A percentile compares a stretch with the other conserved stretches of the same genome.
These are phyloP conservation scores for Trachelus troglodyta DNA, from an alignment of 2,888 invertebrate genomes.

Conservation along the genomic window DNA sequence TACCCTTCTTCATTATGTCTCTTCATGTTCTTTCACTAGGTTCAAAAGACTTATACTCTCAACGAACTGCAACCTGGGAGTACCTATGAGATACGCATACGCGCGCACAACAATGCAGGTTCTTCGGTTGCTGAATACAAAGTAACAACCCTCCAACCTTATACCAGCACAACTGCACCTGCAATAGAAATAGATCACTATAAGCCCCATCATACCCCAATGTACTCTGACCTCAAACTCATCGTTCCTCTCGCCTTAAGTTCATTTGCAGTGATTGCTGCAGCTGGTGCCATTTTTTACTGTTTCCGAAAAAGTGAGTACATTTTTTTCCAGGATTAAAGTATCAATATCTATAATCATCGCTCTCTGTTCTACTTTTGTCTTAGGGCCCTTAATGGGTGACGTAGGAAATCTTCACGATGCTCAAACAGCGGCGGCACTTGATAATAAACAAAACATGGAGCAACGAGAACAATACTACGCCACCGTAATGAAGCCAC, in stretches of 20 bases:
- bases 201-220: constrained; percentile 60
- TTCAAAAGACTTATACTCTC: constrained; percentile 83
- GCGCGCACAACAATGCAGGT: constrained; percentile 88
- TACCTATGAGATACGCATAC: constrained; percentile 67
- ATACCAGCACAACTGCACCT: constrained; percentile 72
- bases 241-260: constrained; percentile 61
- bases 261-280: constrained; percentile 61
- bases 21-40: constrained; percentile 34
- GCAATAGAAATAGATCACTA: constrained; percentile 60
- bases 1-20: not conserved
- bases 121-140: constrained; percentile 85
- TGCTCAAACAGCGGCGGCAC: constrained; percentile 62
- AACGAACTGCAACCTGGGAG: constrained; percentile 79
- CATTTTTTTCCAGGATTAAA: constrained; percentile 24
- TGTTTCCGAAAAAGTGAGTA: constrained; percentile 63
- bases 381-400: constrained; percentile 72
- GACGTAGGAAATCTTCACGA: constrained; percentile 63
- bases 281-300: constrained; percentile 63
- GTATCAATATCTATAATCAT: constrained; percentile 69
- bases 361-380: constrained; percentile 24
- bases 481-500: constrained; percentile 62
- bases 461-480: constrained; percentile 64
- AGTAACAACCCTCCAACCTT: constrained; percentile 83
- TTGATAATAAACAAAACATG: constrained; percentile 66
- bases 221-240: constrained; percentile 60